Conservation (phyloP, 2,113 vertebrate genomes). For the Hyperoodon ampullatus region DNA sequence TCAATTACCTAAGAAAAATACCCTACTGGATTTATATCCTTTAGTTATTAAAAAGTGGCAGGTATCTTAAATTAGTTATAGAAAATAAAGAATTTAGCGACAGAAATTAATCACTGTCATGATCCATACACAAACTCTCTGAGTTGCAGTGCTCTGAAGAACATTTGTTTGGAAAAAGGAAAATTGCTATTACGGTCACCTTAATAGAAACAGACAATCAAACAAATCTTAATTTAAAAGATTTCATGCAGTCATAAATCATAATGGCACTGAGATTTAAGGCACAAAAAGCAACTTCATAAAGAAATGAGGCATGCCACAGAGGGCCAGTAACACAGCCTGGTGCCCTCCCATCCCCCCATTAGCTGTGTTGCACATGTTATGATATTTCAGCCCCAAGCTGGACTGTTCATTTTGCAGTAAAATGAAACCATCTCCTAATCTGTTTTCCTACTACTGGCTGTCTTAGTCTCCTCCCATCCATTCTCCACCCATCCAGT, state of each 20-base stretch:
- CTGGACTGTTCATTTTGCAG: background rate
- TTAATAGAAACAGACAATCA: slow-evolving; percentile 89
- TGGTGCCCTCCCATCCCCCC: background rate
- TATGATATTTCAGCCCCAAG: background rate
- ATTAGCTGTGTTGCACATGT: slow-evolving; percentile 24
- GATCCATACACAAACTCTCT: slow-evolving; percentile 62
- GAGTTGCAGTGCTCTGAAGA: slow-evolving; percentile 72
- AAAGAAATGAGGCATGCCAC: slow-evolving; percentile 67
- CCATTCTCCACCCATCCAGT: background rate
- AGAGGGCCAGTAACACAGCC: background rate
- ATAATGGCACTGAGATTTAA: slow-evolving; percentile 80
- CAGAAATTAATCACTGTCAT: slow-evolving; percentile 87
- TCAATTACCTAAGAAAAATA: slow-evolving; percentile 84
- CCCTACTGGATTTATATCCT: slow-evolving; percentile 79
- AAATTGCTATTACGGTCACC: slow-evolving; percentile 82
- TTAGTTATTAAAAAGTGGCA: slow-evolving; percentile 84
- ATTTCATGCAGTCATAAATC: slow-evolving; percentile 86
- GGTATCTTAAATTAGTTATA: slow-evolving; percentile 85
- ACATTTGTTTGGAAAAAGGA: slow-evolving; percentile 85
- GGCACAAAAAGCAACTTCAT: slow-evolving; percentile 80
- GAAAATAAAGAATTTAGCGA: slow-evolving; percentile 83
- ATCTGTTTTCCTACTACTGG: background rate
- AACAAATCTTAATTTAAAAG: slow-evolving; percentile 89
- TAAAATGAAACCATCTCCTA: background rate
- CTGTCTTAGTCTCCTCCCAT: background rate